Evolutionary conservation across 2,888 invertebrate genomes (phyloP).

Genomic region (Eurytoma adleriae): DNA sequence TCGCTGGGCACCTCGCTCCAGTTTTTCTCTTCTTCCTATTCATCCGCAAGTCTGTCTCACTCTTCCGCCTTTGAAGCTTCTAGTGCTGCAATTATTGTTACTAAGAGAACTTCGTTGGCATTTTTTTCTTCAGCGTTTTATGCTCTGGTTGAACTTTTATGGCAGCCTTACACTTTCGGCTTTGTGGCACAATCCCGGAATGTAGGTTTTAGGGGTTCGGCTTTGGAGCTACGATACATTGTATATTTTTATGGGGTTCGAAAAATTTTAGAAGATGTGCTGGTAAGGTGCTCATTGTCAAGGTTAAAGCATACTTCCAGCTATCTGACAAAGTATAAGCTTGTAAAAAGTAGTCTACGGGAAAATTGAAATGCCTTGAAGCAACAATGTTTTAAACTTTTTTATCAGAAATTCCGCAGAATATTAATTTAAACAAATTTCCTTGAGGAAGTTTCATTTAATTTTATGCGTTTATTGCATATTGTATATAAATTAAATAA

Average conservation of each 20-base stretch:
- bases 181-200: constrained; percentile 23
- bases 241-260: constrained; percentile 51
- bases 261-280: constrained; percentile 26
- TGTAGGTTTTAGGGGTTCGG: constrained; percentile 30
- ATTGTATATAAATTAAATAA: not conserved
- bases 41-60: not conserved
- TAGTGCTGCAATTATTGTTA: constrained; percentile 40
- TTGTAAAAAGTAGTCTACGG: not conserved
- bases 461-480: not conserved
- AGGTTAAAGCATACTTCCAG: constrained; percentile 33
- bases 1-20: not conserved
- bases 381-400: not conserved
- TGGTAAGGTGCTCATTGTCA: constrained; percentile 1
- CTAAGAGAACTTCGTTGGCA: constrained; percentile 17
- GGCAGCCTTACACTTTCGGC: constrained; percentile 31
- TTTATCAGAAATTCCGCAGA: not conserved
- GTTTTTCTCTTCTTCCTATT: constrained; percentile 14
- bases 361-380: not conserved
- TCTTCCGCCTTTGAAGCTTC: constrained; percentile 4
- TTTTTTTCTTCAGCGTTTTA: constrained; percentile 25
- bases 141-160: constrained; percentile 26
- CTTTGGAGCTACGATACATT: constrained; percentile 40
- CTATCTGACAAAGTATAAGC: not conserved
- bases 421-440: too few relatives aligned
- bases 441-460: too few relatives aligned